Evolutionary conservation across 2,888 invertebrate genomes (phyloP), one percentile per base, ranked within the genome.

Genomic region (Glyphotaelius pellucidus): DNA sequence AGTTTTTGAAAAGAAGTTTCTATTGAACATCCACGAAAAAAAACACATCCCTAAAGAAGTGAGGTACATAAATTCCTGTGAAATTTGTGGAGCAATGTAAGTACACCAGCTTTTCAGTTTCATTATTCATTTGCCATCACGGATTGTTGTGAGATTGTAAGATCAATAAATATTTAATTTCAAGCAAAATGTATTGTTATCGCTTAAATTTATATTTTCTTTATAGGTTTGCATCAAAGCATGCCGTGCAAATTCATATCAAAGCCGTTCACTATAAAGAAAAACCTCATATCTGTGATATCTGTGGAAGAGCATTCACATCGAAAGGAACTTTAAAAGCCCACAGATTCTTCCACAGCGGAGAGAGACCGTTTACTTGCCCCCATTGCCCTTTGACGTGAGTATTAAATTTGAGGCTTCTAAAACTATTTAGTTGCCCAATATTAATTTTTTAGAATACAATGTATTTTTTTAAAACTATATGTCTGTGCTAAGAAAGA

Each of bases 21-120:
- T 90, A 2, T 79, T 94, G 38, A 93, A 94, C n/a, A 94, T 94
- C 80, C 94, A 94, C 88, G 94, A 94, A 92, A 92, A 94, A 90
- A 94, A 94, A 31, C 94, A 94, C 92, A 93, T 94, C 42, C 94
- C 94, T 0, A 93, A 93, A 90, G 94, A 94, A 92, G 94, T 94
- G 91, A 92, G 94, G 91, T 93, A 94, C 90, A 93, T 94, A 5
- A 94, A 94, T 91, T 94, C 94, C 4, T 94, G 94, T 93, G 93
- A 94, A 89, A 92, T 94, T 25, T 94, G 94, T 91, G 93, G 94
- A 87, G 94, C 94, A 80, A 94, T 94, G 94, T 94, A 92, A 93
- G 94, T 42, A n/a, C 9, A 67, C 0, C 67, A 67, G 25, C 25
- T 67, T 67, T 67, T 67, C 67, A 67, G 25, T 67, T 67, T 67